These are phyloP conservation scores for Pheosia tremula DNA, from an alignment of 2,888 invertebrate genomes.

Conservation along the genomic window DNA sequence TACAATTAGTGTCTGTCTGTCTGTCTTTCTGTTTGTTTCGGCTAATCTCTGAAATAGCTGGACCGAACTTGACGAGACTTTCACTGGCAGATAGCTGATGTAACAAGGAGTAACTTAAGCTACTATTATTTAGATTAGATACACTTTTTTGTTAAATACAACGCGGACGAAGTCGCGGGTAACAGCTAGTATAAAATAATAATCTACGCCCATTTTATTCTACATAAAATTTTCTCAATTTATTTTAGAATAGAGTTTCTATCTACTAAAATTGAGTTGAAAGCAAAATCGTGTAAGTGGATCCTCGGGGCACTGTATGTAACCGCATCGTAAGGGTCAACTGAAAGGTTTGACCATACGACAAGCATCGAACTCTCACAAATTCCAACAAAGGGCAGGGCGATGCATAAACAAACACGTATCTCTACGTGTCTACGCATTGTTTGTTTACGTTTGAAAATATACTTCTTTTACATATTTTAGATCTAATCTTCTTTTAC, in stretches of 20 bases:
- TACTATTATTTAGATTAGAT: too few species aligned
- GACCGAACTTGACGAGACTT: too few species aligned
- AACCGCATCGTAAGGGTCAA: conserved; percentile 76
- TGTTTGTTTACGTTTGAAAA: background rate
- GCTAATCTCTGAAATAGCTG: too few species aligned
- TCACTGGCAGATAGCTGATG: too few species aligned
- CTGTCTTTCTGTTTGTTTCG: too few species aligned
- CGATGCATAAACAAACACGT: background rate
- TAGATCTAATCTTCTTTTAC: too few species aligned
- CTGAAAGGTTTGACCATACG: conserved; percentile 75
- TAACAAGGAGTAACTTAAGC: too few species aligned
- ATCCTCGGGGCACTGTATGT: conserved; percentile 71
- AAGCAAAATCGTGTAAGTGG: conserved; percentile 75
- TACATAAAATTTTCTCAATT: background rate
- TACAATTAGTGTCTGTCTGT: too few species aligned
- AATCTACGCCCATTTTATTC: background rate
- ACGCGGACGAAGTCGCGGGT: too few species aligned
- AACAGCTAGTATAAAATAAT: too few species aligned
- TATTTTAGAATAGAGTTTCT: conserved; percentile 2
- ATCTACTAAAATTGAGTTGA: conserved; percentile 47
- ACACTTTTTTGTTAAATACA: too few species aligned
- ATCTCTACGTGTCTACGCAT: background rate
- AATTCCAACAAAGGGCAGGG: conserved; percentile 38
- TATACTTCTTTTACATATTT: too few species aligned
- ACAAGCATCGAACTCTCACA: conserved; percentile 50